Conservation (phyloP, 2,888 invertebrate species). For the Metellina segmentata region DNA sequence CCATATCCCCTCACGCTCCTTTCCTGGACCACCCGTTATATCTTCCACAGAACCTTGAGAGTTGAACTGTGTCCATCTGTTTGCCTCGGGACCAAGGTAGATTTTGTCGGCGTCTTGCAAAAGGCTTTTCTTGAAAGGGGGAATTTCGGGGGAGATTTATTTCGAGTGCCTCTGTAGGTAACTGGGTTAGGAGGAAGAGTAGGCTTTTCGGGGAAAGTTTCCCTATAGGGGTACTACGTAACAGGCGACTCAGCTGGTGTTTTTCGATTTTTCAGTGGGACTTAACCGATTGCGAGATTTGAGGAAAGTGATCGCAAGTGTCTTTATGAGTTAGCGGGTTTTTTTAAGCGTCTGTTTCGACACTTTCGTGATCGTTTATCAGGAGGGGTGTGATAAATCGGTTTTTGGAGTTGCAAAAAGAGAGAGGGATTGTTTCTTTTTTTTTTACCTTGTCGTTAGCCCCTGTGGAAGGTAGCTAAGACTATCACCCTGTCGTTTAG, state of each 20-base stretch:
- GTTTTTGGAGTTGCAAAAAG: not conserved
- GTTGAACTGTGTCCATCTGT: constrained; percentile 1
- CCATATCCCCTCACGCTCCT: not conserved
- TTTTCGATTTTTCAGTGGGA: too few species aligned
- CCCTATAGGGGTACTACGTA: too few species aligned
- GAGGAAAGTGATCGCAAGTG: too few species aligned
- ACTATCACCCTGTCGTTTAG: too few species aligned
- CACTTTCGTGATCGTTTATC: not conserved
- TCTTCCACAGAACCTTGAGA: constrained; percentile 27
- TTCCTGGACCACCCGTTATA: not conserved
- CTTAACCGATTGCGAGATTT: too few species aligned
- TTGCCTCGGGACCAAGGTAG: not conserved
- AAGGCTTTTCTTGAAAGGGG: constrained; percentile 9
- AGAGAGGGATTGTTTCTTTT: too few species aligned
- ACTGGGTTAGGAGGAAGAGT: constrained; percentile 57
- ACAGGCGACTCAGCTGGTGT: too few species aligned
- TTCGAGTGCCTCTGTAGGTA: constrained; percentile 27
- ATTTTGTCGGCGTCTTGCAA: not conserved
- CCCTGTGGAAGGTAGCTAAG: too few species aligned
- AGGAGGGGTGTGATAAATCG: not conserved
- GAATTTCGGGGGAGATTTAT: not conserved
- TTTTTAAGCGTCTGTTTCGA: not conserved
- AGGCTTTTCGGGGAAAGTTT: not conserved
- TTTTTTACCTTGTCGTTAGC: too few species aligned
- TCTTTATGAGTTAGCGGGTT: not conserved